Base-by-base conservation (phyloP, 1,140 invertebrate species). In the Littorina saxatilis region DNA sequence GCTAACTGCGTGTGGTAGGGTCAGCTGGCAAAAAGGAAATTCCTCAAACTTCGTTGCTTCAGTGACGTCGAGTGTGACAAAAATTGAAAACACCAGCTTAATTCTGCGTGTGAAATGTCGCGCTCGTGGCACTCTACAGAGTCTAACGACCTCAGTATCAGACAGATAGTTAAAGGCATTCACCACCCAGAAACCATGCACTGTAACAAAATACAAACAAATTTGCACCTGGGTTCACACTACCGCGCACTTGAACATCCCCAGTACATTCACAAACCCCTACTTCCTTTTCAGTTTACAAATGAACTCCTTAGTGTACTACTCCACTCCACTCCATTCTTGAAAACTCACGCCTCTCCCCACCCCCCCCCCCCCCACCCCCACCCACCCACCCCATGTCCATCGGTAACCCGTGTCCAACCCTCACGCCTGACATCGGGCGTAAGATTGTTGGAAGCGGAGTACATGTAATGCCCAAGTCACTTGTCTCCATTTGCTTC, bases 401-500 rank as follows among this genome's bases (percentile, higher is more conserved):
- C 5, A 58, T 23, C 55, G 7, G 27, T n/a, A 7, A 20, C 61
- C 35, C 66, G 66, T 68, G 66, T 68, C 66, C 37, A 23, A 17
- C 15, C 35, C 35, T 27, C 2, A 15, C 29, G 9, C 23, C 9
- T 29, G 35, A 15, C 37, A 68, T 68, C 66, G 20, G 66, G 66
- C 15, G 17, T 32, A 68, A 68, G 13, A 68, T 68, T 68, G 17
- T 32, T 68, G 66, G 66, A 68, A 68, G 66, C 5, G 66, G 20
- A 68, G 66, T n/a, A n/a, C n/a, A n/a, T n/a, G n/a, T 39, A 68
- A 68, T 68, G 32, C 15, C 5, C 2, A 68, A 68, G 66, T 68
- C 66, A 68, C 66, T 68, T 37, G 66, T 68, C 66, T 40, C 37
- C 35, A 68, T 35, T 68, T 68, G 23, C 66, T 68, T 68, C 37